Base-by-base conservation (phyloP, 2,113 vertebrate genomes). In the Glareola pratincola region DNA sequence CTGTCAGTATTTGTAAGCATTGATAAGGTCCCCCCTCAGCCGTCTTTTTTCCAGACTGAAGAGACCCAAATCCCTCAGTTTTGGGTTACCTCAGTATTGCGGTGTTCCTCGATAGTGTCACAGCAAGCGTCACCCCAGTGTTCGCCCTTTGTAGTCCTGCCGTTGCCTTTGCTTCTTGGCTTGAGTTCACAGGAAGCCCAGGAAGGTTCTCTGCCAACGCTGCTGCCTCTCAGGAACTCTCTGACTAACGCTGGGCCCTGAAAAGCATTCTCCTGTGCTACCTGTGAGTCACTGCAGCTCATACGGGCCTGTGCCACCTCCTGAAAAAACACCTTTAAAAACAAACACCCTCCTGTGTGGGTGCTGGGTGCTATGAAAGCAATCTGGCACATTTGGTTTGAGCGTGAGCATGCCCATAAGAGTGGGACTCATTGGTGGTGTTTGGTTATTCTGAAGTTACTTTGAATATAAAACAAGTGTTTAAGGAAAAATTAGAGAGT, bases 171-270 rank as follows among this genome's bases (percentile, higher is more conserved):
- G 14, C 47, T 36, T 39, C 59, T 30, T n/a, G 41, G 36, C 62
- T 53, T 0, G 1, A 16, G 51, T 4, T 50, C 23, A 6, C 1
- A 0, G 48, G 48, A 51, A 57, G 66, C 16, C 24, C 32, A 9
- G 24, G 34, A 69, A 36, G n/a, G 21, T 64, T 29, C n/a, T 41
- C 18, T 43, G 51, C 71, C 23, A 54, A 8, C 0, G 3, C 60
- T 0, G 2, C 53, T n/a, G 59, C 64, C 6, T 27, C 66, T 73
- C 24, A 8, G n/a, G 34, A 77, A 41, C 14, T 34, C n/a, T 43
- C 48, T 1, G 4, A 14, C 30, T 59, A 37, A 59, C 5, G 23
- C 45, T 22, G 26, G 60, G 12, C 39, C 69, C 36, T 57, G 41
- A 63, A 37, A 74, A 37, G n/a, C 6, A 19, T 21, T 68, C 48